A percentile compares a stretch with the other conserved stretches of the same genome.
Evolutionary conservation across 2,113 vertebrate species (phyloP).

Genomic region (Mus musculus): GRCm39 chr7:95539001-95539500

Average conservation of each 20-base stretch:
- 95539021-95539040: background rate
- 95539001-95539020: background rate
- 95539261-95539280: background rate
- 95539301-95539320: background rate
- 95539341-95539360: background rate
- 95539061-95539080: background rate
- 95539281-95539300: background rate
- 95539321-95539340: background rate
- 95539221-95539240: background rate
- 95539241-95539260: background rate
- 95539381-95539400: background rate
- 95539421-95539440: background rate
- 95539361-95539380: background rate
- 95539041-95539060: background rate
- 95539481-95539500: background rate
- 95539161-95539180: conserved; percentile 43
- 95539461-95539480: background rate
- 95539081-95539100: conserved; percentile 16
- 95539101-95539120: background rate
- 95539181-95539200: conserved; percentile 23
- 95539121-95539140: background rate
- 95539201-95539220: background rate
- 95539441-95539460: background rate
- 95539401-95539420: background rate
- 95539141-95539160: conserved; percentile 18